Percentiles rank a stretch among this genome's conserved stretches.
Conservation (phyloP, 2,113 vertebrate species). For the Lontra canadensis region DNA sequence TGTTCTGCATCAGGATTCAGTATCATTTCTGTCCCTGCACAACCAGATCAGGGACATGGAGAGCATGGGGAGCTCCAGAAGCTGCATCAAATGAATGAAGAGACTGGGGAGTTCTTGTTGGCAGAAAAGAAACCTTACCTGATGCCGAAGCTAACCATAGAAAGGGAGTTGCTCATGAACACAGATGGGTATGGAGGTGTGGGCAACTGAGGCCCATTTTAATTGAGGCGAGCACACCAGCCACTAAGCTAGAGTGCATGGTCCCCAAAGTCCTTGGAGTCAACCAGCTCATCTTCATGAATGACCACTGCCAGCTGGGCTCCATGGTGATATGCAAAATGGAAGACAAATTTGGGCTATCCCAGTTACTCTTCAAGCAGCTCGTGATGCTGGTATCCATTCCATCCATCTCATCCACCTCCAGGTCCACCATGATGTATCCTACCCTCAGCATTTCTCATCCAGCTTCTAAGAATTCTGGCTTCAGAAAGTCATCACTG, state of each 20-base stretch:
- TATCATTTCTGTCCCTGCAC: conserved; percentile 94
- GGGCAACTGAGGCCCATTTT: conserved; percentile 84
- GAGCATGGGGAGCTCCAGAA: conserved; percentile 97
- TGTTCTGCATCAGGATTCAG: conserved; percentile 91
- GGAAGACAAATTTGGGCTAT: conserved; percentile 94
- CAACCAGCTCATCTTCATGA: conserved; percentile 95
- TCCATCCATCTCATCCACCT: conserved; percentile 95
- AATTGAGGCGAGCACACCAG: conserved; percentile 95
- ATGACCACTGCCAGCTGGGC: conserved; percentile 96
- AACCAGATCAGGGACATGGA: conserved; percentile 98
- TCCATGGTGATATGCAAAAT: conserved; percentile 98
- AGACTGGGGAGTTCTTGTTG: conserved; percentile 94
- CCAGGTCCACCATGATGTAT: conserved; percentile 92
- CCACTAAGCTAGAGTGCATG: conserved; percentile 95
- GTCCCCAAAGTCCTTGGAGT: conserved; percentile 94
- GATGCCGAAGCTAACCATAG: conserved; percentile 89
- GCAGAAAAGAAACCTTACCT: conserved; percentile 95
- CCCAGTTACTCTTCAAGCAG: conserved; percentile 94
- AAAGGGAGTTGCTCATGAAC: conserved; percentile 94
- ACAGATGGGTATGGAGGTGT: conserved; percentile 92
- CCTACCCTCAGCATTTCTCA: no score
- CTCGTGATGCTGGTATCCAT: conserved; percentile 93
- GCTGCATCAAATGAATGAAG: conserved; percentile 95
- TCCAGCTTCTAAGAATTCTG: conserved; percentile 96
- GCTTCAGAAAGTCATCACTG: conserved; percentile 94